A percentile compares a stretch with the other conserved stretches of the same genome.
phyloP scores from a whole-genome alignment of 2,797 vertebrate genomes.

The Cyprinodon diabolis region DNA sequence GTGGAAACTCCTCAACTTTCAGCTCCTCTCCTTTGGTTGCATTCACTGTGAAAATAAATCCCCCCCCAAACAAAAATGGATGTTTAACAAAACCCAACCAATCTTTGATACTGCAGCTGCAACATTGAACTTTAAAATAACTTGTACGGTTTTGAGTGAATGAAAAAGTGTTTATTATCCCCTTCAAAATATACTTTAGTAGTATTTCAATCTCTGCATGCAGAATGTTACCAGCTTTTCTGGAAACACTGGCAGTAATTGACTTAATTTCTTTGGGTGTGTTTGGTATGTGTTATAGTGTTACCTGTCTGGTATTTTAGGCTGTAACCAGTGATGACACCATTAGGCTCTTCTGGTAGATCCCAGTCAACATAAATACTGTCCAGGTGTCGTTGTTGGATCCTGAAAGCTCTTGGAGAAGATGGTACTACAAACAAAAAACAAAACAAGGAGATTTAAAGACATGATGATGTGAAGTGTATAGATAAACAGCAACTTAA shows the following conservation, averaged over 20 bases:
- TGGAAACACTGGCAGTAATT: background rate
- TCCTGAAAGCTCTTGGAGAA: conserved; percentile 88
- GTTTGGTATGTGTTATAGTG: conserved; percentile 15
- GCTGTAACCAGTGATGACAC: conserved; percentile 90
- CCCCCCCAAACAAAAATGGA: conserved; percentile 6
- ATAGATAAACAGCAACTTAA: conserved; percentile 1
- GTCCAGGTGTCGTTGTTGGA: conserved; percentile 93
- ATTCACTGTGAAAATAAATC: conserved; percentile 85
- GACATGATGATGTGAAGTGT: background rate
- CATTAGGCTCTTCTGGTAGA: conserved; percentile 92
- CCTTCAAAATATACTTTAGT: conserved; percentile 23
- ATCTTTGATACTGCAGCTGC: conserved; percentile 21
- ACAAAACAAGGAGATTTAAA: conserved; percentile 31
- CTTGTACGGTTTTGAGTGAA: conserved; percentile 22
- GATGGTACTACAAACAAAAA: conserved; percentile 90
- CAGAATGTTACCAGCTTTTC: conserved; percentile 6
- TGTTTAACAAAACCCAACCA: conserved; percentile 13
- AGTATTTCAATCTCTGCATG: conserved; percentile 31
- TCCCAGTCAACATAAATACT: conserved; percentile 94
- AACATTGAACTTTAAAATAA: conserved; percentile 29
- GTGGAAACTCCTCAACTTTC: conserved; percentile 84
- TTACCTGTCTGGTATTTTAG: conserved; percentile 90
- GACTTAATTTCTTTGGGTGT: conserved; percentile 3
- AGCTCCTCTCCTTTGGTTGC: conserved; percentile 82
- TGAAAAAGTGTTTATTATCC: conserved; percentile 44